A percentile compares a stretch with the other conserved stretches of the same genome.
Evolutionary conservation across 1,140 invertebrate species (phyloP).

Genomic region (Aporrectodea caliginosa): DNA sequence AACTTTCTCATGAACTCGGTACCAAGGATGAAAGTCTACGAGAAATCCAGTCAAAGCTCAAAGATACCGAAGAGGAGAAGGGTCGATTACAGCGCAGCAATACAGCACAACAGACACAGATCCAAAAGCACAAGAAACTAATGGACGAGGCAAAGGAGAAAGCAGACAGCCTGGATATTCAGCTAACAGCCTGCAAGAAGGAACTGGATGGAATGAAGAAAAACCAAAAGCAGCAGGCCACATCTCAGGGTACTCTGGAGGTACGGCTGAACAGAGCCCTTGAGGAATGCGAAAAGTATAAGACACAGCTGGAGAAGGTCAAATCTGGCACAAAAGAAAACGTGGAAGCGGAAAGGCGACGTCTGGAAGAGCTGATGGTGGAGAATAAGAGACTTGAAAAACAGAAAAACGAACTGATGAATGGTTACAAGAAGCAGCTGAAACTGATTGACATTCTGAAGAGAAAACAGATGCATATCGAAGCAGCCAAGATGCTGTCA

Average conservation of each 20-base stretch:
- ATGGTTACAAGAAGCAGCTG: constrained; percentile 57
- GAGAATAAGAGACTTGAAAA: constrained; percentile 56
- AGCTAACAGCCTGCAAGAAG: constrained; percentile 45
- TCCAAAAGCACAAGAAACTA: constrained; percentile 52
- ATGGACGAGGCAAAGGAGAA: constrained; percentile 49
- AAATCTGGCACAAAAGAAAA: constrained; percentile 52
- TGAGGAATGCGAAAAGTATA: constrained; percentile 55
- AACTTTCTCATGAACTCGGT: constrained; percentile 43
- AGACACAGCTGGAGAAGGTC: constrained; percentile 48
- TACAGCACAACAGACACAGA: constrained; percentile 46
- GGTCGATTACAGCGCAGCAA: constrained; percentile 42
- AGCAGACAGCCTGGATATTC: constrained; percentile 44
- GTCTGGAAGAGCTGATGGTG: constrained; percentile 49
- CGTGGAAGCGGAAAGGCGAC: constrained; percentile 48
- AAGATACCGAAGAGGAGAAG: constrained; percentile 51
- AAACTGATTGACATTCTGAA: constrained; percentile 58
- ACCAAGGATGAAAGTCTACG: constrained; percentile 49
- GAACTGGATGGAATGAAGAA: constrained; percentile 52
- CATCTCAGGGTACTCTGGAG: constrained; percentile 51
- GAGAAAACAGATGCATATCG: constrained; percentile 57
- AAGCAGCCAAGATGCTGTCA: constrained; percentile 56
- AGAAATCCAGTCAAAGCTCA: constrained; percentile 36
- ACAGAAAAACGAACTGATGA: constrained; percentile 57
- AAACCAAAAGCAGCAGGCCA: constrained; percentile 49
- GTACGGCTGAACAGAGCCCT: constrained; percentile 53